Evolutionary conservation across 92 coral and sea anemone genomes (phyloP), one percentile per base, ranked within the genome.

Genomic region (Blastomussa wellsi): DNA sequence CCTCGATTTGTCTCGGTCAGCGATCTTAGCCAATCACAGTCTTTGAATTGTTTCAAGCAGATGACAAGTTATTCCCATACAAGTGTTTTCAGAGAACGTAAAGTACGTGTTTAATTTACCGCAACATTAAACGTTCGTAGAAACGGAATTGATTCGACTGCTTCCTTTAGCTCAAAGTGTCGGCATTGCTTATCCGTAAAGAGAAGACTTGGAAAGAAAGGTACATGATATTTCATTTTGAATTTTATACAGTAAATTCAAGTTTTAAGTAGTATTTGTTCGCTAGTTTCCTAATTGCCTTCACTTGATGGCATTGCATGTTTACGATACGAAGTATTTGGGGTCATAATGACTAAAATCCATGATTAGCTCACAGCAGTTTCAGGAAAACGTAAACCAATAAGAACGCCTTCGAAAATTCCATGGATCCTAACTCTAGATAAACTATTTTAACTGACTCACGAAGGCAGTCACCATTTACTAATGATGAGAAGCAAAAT

Each of bases 11-110:
- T 73, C 74, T 74, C 80, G 81, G 60, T 83, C 35, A 35, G 33
- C 48, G 79, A 55, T 16, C 35, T 74, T 38, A 72, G 79, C 80
- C 87, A 83, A 83, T 83, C 62, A 39, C 22, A 41, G 16, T 22
- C 17, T 19, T 26, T 16, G 81, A 28, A 74, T 57, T 64, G 74
- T 22, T 74, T 20, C 66, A 41, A 66, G 8, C 81, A 74, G 87
- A 74, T 83, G 87, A 83, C 80, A 75, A 60, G 74, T 28, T 41
- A 32, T 83, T 70, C 20, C 77, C 77, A 69, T 35, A 59, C 74
- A 69, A 81, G 52, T 53, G 87, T 57, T 75, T 62, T 83, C 33
- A 57, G 64, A 33, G 29, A n/a, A 53, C 26, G 42, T 19, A 20
- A 35, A 71, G 72, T n/a, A n/a, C n/a, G 72, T 69, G 39, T 5